Evolutionary conservation across 1,140 invertebrate species (phyloP).

Genomic region (Temnothorax curvispinosus): DNA sequence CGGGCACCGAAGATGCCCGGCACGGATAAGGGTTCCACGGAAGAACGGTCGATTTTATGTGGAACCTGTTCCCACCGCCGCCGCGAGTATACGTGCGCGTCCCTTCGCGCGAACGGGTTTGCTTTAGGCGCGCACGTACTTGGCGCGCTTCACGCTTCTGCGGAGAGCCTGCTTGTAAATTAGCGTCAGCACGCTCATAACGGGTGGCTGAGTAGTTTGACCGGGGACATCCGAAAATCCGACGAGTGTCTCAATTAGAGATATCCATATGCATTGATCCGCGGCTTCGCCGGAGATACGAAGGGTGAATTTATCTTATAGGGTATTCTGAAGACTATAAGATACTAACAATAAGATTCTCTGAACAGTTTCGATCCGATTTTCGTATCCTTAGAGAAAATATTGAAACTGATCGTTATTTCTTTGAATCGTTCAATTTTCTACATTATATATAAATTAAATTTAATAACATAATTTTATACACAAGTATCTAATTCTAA

Average conservation of each 20-base stretch:
- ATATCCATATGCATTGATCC: too few relatives aligned
- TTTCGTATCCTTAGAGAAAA: background rate
- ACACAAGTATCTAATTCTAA: background rate
- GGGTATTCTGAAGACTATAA: too few relatives aligned
- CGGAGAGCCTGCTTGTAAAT: conserved; percentile 78
- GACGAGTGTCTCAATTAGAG: conserved; percentile 80
- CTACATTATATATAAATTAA: background rate
- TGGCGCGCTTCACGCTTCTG: conserved; percentile 77
- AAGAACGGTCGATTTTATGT: conserved; percentile 84
- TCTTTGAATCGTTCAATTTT: too few relatives aligned
- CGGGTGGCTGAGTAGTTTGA: conserved; percentile 37
- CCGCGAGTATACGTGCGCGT: conserved; percentile 14
- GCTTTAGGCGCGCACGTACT: conserved; percentile 67
- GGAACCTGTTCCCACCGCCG: conserved; percentile 83
- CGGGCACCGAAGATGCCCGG: conserved; percentile 68
- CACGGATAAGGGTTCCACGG: conserved; percentile 81
- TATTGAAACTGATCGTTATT: too few relatives aligned
- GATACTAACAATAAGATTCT: background rate
- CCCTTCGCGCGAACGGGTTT: conserved; percentile 78
- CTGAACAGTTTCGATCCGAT: background rate
- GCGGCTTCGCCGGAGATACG: background rate
- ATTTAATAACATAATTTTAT: background rate
- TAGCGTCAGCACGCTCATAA: conserved; percentile 73
- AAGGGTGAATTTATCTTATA: background rate
- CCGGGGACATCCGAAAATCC: conserved; percentile 71